Evolutionary conservation across 2,113 vertebrate genomes (phyloP), one percentile per base, ranked within the genome.

Genomic region (Mesoclemmys tuberculata): DNA sequence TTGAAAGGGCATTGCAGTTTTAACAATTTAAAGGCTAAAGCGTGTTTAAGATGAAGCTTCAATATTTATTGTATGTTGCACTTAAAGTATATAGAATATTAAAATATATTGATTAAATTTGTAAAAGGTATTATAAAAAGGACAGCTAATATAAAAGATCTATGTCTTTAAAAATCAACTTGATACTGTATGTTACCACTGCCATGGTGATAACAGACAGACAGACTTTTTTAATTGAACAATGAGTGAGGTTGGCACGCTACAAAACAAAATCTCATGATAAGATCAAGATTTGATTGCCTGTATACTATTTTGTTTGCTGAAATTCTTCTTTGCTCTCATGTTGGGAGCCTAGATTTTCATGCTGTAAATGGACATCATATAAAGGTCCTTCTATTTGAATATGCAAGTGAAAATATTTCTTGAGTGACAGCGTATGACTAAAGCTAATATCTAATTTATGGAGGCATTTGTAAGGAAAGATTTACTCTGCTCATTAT

Each of bases 101-200:
- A 98, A 98, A 98, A 98, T 97, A 97, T 97, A 98, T 98, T 98
- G 98, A 98, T 98, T 98, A 98, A 98, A 98, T 98, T 98, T 98
- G 97, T 98, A 98, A 98, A 98, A 98, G 97, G 97, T 97, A 98
- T 98, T 98, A 98, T 98, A 98, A 98, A 98, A 97, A 97, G 95
- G 98, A 98, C 97, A 98, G 98, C 98, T 96, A 97, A 95, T 98
- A 98, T 97, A 98, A 98, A 98, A 98, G 98, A 98, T 98, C 92
- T 97, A 98, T 97, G 94, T 85, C 94, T 97, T 97, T 98, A 96
- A 98, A 98, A 97, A 98, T 97, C 94, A 97, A 98, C 94, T 97
- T 98, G 98, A 97, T 97, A 97, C 87, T 94, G 85, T 93, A 84
- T 41, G 81, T 92, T 92, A 97, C 93, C 94, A 92, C 91, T 93